Conservation (phyloP, 2,888 invertebrate genomes). For the Hydriomena furcata region DNA sequence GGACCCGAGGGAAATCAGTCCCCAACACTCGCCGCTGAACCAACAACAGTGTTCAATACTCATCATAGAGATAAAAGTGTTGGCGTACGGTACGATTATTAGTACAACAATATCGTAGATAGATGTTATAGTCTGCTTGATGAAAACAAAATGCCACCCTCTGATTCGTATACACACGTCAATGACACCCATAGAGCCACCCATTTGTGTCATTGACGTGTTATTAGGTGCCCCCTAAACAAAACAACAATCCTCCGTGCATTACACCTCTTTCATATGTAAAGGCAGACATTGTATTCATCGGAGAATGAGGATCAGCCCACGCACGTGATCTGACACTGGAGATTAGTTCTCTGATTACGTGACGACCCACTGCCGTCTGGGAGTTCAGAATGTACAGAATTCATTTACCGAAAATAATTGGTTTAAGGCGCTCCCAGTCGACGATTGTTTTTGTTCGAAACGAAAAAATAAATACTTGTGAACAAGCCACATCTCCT, state of each 20-base stretch:
- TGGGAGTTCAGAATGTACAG: constrained; percentile 47
- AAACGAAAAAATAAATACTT: too few species aligned
- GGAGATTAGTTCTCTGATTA: constrained; percentile 72
- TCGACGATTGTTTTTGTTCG: too few species aligned
- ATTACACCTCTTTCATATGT: constrained; percentile 51
- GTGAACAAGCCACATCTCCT: too few species aligned
- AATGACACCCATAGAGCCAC: constrained; percentile 27
- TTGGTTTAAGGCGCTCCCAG: too few species aligned
- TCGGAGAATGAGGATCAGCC: constrained; percentile 49
- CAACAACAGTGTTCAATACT: constrained; percentile 21
- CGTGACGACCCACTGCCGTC: constrained; percentile 67
- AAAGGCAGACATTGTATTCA: constrained; percentile 60
- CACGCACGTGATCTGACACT: constrained; percentile 73
- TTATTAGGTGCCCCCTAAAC: constrained; percentile 21
- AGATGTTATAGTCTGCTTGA: background rate
- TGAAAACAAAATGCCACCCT: constrained; percentile 16
- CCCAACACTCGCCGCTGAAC: constrained; percentile 26
- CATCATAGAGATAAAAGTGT: constrained; percentile 4
- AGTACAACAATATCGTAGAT: background rate
- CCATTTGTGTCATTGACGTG: too few species aligned
- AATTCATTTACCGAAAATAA: constrained; percentile 52
- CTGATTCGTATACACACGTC: constrained; percentile 16
- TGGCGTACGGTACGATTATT: background rate
- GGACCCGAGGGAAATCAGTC: constrained; percentile 62
- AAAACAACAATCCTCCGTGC: constrained; percentile 35